Evolutionary conservation across 1,140 invertebrate genomes (phyloP).

Genomic region (Brachionus angularis): DNA sequence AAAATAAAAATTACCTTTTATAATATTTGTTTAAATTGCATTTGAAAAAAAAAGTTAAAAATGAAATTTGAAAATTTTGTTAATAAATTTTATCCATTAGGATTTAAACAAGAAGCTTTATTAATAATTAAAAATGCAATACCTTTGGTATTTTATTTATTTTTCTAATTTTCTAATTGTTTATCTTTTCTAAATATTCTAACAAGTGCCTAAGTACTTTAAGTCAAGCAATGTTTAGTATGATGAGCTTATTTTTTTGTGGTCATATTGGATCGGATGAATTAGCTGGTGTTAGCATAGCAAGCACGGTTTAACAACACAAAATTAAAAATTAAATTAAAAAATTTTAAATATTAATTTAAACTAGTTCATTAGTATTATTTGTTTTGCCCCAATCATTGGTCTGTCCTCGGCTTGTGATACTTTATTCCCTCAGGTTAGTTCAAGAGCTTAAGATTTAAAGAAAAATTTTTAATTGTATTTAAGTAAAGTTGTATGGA

Average conservation of each 20-base stretch:
- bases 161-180: too few relatives aligned
- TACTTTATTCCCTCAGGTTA: slow-evolving; percentile 25
- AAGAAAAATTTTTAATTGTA: neutral
- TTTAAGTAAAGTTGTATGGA: neutral
- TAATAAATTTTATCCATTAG: slow-evolving; percentile 21
- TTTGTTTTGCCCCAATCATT: slow-evolving; percentile 10
- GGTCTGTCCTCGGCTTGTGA: neutral
- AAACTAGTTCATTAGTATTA: slow-evolving; percentile 11
- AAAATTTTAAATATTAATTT: neutral
- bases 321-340: neutral
- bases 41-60: too few relatives aligned
- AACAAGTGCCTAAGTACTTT: slow-evolving; percentile 2
- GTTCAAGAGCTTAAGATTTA: too few relatives aligned
- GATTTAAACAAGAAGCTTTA: slow-evolving; percentile 3
- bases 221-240: slow-evolving; percentile 11
- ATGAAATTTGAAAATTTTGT: too few relatives aligned
- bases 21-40: too few relatives aligned
- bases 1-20: too few relatives aligned
- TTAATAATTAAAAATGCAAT: slow-evolving; percentile 3
- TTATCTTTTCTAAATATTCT: too few relatives aligned
- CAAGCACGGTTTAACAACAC: neutral
- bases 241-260: slow-evolving; percentile 39
- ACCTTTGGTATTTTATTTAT: neutral
- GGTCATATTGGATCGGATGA: slow-evolving; percentile 17
- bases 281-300: neutral